phyloP scores from a whole-genome alignment of 2,113 vertebrate species.

The Chaetorhynchus papuensis region DNA sequence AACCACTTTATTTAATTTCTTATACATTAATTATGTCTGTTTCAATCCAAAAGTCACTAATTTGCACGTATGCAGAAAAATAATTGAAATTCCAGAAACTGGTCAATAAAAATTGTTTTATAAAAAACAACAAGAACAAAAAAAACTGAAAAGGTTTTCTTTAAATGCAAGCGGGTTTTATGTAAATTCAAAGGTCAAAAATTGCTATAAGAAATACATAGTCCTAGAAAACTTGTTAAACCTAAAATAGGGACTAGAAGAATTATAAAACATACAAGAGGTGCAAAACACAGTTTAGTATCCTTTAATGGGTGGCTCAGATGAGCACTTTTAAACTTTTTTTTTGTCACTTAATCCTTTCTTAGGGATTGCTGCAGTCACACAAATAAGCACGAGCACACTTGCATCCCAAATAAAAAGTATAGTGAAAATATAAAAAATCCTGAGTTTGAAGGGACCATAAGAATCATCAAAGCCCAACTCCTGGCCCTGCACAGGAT shows the following conservation, averaged over 20 bases:
- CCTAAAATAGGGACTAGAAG: background rate
- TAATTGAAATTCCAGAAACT: background rate
- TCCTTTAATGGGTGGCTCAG: background rate
- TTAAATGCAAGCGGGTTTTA: background rate
- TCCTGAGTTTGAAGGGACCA: background rate
- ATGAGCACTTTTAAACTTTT: background rate
- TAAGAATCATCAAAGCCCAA: background rate
- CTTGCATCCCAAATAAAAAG: background rate
- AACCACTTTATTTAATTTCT: background rate
- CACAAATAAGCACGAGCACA: background rate
- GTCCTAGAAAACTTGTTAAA: background rate
- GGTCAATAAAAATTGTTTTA: background rate
- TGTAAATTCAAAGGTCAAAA: background rate
- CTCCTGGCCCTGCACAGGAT: background rate
- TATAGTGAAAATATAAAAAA: background rate
- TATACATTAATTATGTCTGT: background rate
- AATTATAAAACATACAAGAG: background rate
- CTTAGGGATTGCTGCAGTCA: background rate
- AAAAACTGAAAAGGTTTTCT: background rate
- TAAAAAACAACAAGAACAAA: background rate
- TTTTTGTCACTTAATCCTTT: background rate
- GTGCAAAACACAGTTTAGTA: background rate
- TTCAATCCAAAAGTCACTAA: background rate
- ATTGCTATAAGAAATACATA: background rate
- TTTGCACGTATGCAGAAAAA: background rate